These are phyloP conservation scores for Dasypolia templi DNA, from an alignment of 2,888 invertebrate species.

Conservation along the genomic window DNA sequence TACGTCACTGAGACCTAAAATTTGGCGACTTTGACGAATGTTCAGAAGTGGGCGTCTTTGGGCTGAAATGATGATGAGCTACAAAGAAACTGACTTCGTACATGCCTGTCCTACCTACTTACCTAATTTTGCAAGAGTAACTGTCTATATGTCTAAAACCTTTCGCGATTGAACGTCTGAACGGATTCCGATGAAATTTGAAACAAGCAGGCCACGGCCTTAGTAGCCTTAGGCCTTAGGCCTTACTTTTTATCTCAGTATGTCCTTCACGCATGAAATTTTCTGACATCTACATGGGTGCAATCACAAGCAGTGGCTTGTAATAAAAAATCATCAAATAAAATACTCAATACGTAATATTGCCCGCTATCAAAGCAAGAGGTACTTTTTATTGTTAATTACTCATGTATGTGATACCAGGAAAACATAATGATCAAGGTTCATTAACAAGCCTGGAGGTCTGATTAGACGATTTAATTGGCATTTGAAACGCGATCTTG, in stretches of 20 bases:
- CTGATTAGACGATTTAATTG: conserved; percentile 38
- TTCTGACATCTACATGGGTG: not conserved
- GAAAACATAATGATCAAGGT: conserved; percentile 12
- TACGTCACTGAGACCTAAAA: not conserved
- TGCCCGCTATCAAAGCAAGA: not conserved
- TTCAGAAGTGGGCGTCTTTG: no score
- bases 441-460: conserved; percentile 17
- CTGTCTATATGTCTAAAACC: no score
- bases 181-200: not conserved
- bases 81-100: no score
- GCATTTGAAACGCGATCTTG: conserved; percentile 8
- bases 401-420: not conserved
- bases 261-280: not conserved
- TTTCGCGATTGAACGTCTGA: no score
- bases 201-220: no score
- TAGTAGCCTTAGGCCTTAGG: no score
- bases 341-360: not conserved
- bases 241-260: not conserved
- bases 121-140: no score
- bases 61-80: no score
- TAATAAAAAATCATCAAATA: not conserved
- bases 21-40: not conserved
- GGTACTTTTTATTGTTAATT: not conserved
- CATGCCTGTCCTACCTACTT: no score
- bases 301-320: rapidly evolving